These are phyloP conservation scores for Acleris sparsana DNA, from an alignment of 2,888 invertebrate species.

Conservation along the genomic window DNA sequence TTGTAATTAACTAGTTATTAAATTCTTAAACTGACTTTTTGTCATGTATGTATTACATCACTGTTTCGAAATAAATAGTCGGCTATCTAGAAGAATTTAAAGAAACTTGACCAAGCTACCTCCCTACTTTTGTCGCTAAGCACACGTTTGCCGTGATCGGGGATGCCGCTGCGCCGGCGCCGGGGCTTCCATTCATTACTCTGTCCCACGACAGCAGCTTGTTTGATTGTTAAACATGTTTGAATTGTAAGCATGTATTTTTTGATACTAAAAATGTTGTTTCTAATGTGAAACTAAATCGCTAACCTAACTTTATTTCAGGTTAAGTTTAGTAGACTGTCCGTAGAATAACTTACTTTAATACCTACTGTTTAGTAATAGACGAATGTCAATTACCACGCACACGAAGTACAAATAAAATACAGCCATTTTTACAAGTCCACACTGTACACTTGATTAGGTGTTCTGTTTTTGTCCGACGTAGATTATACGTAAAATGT, in stretches of 20 bases:
- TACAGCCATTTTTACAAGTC: constrained; percentile 54
- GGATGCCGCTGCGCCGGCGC: constrained; percentile 51
- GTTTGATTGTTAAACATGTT: constrained; percentile 44
- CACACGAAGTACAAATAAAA: constrained; percentile 73
- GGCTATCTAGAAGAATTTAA: constrained; percentile 3
- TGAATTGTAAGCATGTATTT: constrained; percentile 48
- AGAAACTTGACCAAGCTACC: constrained; percentile 13
- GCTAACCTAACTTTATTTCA: constrained; percentile 37
- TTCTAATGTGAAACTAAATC: constrained; percentile 37
- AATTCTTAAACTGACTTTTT: no score
- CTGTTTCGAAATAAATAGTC: background rate
- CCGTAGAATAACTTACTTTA: constrained; percentile 26
- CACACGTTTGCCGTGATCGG: constrained; percentile 53
- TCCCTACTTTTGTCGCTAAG: constrained; percentile 59
- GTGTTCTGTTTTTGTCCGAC: constrained; percentile 20
- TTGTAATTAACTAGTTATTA: no score
- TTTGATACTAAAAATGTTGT: constrained; percentile 41
- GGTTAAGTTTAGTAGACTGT: constrained; percentile 32
- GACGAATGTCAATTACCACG: constrained; percentile 58
- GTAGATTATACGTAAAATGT: constrained; percentile 33
- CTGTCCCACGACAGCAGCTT: constrained; percentile 47
- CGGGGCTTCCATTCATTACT: constrained; percentile 54
- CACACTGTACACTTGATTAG: constrained; percentile 39
- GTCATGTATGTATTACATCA: no score
- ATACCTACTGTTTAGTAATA: constrained; percentile 45